These are phyloP conservation scores for Silurus meridionalis DNA, from an alignment of 2,113 vertebrate species.

Conservation along the genomic window DNA sequence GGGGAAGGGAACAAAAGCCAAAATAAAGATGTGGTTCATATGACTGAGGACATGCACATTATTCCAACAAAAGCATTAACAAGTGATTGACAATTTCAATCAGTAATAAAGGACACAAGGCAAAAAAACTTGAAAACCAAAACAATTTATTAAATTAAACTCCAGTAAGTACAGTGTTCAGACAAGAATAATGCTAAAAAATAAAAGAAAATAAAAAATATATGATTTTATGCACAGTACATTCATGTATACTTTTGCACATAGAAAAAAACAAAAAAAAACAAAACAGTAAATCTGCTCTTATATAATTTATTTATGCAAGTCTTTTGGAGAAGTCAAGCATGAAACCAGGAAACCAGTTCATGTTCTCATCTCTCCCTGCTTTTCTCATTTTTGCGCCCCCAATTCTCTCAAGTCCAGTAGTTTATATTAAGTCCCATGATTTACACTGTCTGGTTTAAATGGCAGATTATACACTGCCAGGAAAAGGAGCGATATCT, in stretches of 20 bases:
- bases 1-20: conserved; percentile 18
- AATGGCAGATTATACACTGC: not conserved
- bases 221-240: not conserved
- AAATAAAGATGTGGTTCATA: conserved; percentile 12
- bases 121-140: conserved; percentile 32
- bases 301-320: not conserved
- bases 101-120: conserved; percentile 45
- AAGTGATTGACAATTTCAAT: not conserved
- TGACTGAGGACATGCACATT: not conserved
- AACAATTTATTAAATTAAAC: conserved; percentile 34
- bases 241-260: not conserved
- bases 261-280: not conserved
- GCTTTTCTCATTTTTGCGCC: not conserved
- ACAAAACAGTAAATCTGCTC: not conserved
- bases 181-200: not conserved
- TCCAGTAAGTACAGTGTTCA: not conserved
- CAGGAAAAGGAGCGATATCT: not conserved
- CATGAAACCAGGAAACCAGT: not conserved
- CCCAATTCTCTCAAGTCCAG: not conserved
- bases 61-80: not conserved
- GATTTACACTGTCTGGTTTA: not conserved
- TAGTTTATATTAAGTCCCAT: not conserved
- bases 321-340: not conserved
- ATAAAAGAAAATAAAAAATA: too few species aligned
- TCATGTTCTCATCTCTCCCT: not conserved